Base-by-base conservation (phyloP, 1,140 invertebrate genomes). In the Gryllus bimaculatus region DNA sequence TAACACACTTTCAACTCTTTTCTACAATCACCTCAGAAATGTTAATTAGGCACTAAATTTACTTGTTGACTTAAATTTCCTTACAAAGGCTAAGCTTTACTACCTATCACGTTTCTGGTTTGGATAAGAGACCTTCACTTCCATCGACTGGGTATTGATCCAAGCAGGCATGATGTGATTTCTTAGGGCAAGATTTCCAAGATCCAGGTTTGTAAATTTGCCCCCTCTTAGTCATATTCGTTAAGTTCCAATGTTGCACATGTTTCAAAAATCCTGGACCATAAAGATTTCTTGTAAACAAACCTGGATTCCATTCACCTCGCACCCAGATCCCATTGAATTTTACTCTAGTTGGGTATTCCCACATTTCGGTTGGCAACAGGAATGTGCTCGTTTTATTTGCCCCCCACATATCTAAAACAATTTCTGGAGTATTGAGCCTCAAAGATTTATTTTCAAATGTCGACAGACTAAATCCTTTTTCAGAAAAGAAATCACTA, bases 131-230 rank as follows among this genome's bases (percentile, higher is more conserved):
- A 54, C 79, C 78, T 15, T 75, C 20, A 73, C 73, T 83, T 20
- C 84, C 84, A 76, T 85, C 84, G 0, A 80, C 79, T 66, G 83
- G 82, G 74, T 83, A 83, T 74, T 80, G 81, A 54, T 84, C 82
- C 7, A 85, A 79, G 74, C 84, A 85, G 39, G 83, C 81, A 79
- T 85, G 83, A 47, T 82, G 79, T 0, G 66, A 66, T 21, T 39
- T 54, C 13, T 79, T 79, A 13, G 48, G 54, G 78, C 84, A 85
- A 21, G 75, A 49, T 8, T 66, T 79, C 79, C 81, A 83, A 2
- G 26, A 8, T 73, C n/a, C 66, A 7, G 79, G 18, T 8, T 73
- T 73, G 10, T 79, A 81, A 15, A 49, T 48, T 20, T 73, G 26
- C 73, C 73, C 79, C 15, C 78, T 73, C 8, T 75, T 47, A 39